Evolutionary conservation across 2,888 invertebrate genomes (phyloP), one percentile per base, ranked within the genome.

Genomic region (Melanargia galathea): DNA sequence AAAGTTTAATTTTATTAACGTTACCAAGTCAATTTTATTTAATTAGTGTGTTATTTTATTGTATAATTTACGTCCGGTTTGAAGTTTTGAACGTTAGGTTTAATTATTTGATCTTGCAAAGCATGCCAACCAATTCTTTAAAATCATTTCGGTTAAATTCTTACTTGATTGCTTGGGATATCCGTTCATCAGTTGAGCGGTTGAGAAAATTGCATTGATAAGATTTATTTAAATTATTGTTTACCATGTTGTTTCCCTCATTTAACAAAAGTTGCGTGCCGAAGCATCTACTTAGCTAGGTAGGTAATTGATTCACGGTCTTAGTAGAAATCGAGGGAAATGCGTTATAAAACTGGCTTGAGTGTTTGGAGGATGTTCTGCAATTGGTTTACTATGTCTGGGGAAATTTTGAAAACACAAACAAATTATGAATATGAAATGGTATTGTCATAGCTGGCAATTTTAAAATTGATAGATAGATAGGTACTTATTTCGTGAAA

Each of bases 251-350:
- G 65, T 58, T 64, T 60, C 64, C 59, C 56, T 46, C 38, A 56
- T 52, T 59, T 38, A 20, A 51, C 63, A 54, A 26, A 13, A 35
- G 35, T 63, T 66, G 72, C 69, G 69, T 67, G 63, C 45, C 33
- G 22, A 57, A 58, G 49, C 60, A 63, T 51, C 45, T 40, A 26
- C 18, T 49, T 51, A 65, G 62, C 70, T 72, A 73, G n/a, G 26
- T 59, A 65, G 62, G 70, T 72, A 73, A 75, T 69, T 70, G 73
- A 72, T 72, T 77, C 79, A 80, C 76, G 81, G 84, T 70, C 75
- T 73, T 82, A 82, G 86, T 82, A 82, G 86, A 86, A 86, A 86
- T 81, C 75, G 79, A 82, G 83, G 84, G 81, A 85, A 81, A 82
- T 77, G 73, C 63, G 74, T 73, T 70, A 70, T 75, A 70, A 77